Conservation (phyloP, 1,140 invertebrate species). For the Papilio dardanus region DNA sequence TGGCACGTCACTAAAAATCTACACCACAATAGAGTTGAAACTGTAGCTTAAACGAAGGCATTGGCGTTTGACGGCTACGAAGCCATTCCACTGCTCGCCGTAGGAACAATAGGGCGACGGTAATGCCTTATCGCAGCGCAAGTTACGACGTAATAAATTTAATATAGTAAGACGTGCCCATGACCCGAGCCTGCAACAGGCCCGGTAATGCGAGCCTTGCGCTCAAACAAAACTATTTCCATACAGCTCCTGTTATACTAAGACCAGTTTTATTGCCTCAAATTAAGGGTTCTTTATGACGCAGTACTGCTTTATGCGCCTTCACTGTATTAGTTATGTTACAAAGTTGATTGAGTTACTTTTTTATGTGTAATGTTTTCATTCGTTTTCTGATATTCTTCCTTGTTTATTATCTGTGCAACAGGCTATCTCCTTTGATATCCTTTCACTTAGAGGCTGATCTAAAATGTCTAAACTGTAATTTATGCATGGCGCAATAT, state of each 20-base stretch:
- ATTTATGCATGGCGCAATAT: background rate
- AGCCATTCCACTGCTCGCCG: constrained; percentile 67
- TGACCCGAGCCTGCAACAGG: constrained; percentile 58
- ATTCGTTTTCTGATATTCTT: background rate
- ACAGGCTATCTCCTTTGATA: background rate
- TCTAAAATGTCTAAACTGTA: too few relatives aligned
- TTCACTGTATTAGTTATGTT: constrained; percentile 12
- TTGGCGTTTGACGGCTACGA: constrained; percentile 49
- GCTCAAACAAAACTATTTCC: constrained; percentile 63
- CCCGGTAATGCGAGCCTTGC: constrained; percentile 57
- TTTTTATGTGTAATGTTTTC: constrained; percentile 4
- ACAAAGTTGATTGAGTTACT: constrained; percentile 8
- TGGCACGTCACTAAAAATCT: constrained; percentile 1
- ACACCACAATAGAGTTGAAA: constrained; percentile 37
- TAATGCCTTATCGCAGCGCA: constrained; percentile 67
- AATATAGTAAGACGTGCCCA: constrained; percentile 72
- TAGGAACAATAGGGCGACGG: constrained; percentile 71
- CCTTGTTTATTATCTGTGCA: background rate
- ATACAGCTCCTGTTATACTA: constrained; percentile 57
- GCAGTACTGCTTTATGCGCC: constrained; percentile 34
- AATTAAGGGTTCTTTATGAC: constrained; percentile 50
- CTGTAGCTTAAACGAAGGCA: constrained; percentile 66
- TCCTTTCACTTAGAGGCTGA: background rate
- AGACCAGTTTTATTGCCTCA: constrained; percentile 56
- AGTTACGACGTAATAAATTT: constrained; percentile 80